Base-by-base conservation (phyloP, 2,113 vertebrate species). In the Nerophis ophidion region DNA sequence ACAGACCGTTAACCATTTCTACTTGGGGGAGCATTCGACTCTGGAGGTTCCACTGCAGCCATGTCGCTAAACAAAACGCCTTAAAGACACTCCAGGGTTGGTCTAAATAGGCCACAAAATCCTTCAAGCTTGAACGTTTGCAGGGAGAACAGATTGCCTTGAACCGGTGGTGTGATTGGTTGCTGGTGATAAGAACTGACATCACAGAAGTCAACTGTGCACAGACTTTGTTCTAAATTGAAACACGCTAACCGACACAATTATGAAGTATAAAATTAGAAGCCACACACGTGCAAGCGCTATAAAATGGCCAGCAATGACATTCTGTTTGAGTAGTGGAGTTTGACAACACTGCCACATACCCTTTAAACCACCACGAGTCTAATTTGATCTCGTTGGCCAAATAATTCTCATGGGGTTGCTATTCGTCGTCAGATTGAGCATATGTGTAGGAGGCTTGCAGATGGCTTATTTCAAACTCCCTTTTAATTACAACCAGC, bases 391-490 rank as follows among this genome's bases (percentile, higher is more conserved):
- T 76, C 70, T 75, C 46, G 15, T 10, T 52, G 2, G 55, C 57
- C 35, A 11, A 54, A 55, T 63, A 42, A 75, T 26, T 78, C 65
- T 75, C 66, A 52, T 36, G 54, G 65, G 75, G n/a, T 63, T 66
- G 14, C 52, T 66, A 46, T 64, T 76, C 48, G 62, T 77, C 42
- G 65, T 78, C 64, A 75, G 74, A 59, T 57, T 42, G 34, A 77
- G 70, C 54, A 68, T 69, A 69, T 67, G 65, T 78, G 76, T 63
- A 71, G 79, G 77, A 81, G 79, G 49, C 57, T 61, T 81, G 55
- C 68, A 83, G 71, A 81, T 79, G 79, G 66, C 68, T 81, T 74
- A 70, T 65, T 77, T 76, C 48, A 79, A 77, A 61, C 63, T 66
- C 60, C 73, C 58, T 68, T 74, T 75, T 77, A 78, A 80, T 81